phyloP scores from a whole-genome alignment of 2,797 vertebrate species.

The Carapus acus region DNA sequence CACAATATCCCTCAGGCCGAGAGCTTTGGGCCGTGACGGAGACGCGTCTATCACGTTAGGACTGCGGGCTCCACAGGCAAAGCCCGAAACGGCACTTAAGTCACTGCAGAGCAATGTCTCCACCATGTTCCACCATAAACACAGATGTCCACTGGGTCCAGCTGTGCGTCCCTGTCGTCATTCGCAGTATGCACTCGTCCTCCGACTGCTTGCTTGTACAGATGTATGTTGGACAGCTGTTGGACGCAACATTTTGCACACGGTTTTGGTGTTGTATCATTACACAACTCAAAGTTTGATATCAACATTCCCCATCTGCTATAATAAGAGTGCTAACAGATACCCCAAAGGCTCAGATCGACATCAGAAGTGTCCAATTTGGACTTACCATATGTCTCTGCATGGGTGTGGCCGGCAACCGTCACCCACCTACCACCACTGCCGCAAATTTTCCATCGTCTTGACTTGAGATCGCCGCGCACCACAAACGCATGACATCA shows the following conservation, averaged over 20 bases:
- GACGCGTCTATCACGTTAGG: constrained; percentile 19
- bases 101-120: constrained; percentile 15
- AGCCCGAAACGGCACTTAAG: background rate
- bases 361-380: constrained; percentile 20
- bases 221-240: constrained; percentile 46
- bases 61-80: constrained; percentile 9
- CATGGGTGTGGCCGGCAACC: constrained; percentile 19
- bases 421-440: background rate
- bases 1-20: constrained; percentile 37
- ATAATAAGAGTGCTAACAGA: constrained; percentile 10
- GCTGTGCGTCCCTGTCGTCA: constrained; percentile 49
- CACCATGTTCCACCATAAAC: constrained; percentile 23
- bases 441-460: constrained; percentile 27
- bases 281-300: constrained; percentile 27
- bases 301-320: constrained; percentile 23
- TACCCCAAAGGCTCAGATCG: constrained; percentile 13
- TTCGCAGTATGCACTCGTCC: constrained; percentile 42
- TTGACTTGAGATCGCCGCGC: constrained; percentile 21
- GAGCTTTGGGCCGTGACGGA: constrained; percentile 21
- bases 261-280: constrained; percentile 15
- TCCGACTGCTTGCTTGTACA: constrained; percentile 43
- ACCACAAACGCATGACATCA: constrained; percentile 56
- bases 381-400: background rate
- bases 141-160: constrained; percentile 59
- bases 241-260: constrained; percentile 33